Base-by-base conservation (phyloP, 2,888 invertebrate genomes). In the Mystacides longicornis region DNA sequence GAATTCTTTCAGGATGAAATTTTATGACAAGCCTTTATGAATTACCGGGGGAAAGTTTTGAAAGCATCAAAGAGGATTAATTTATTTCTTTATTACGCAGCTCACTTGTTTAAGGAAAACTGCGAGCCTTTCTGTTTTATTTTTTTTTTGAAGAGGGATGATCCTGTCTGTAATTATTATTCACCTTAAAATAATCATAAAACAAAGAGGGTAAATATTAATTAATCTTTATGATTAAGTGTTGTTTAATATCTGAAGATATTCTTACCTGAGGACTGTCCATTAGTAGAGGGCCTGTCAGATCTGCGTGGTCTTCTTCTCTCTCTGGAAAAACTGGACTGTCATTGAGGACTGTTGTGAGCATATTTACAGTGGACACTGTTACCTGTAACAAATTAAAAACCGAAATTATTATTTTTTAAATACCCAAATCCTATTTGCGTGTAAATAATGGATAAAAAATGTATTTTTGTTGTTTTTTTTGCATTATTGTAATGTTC, bases 321-420 rank as follows among this genome's bases (percentile, higher is more conserved):
- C 85, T 86, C 67, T 87, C 86, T n/a, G 89, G 89, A 66, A 90
- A 87, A 57, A 90, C 84, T 37, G 91, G 90, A 61, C 89, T 89
- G 72, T 91, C 90, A 72, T 90, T 90, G 61, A 91, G 78, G 11
- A 90, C 88, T 33, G 88, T 89, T 43, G 90, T 90, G 62, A 93
- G 81, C 84, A 93, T 87, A 71, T 93, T 93, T 68, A 93, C 90
- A 49, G 92, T 91, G 51, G 92, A 90, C 51, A 92, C 91, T 47
- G 93, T 93, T 65, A 93, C 77, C 77, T 78, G 64, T 5, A 49
- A 52, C 16, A 23, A 23, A 43, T 5, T 7, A 48, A 21, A 5
- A 46, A 46, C 33, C 9, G 7, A 64, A 71, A 27, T 7, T 27
- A 27, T 27, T 5, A 27, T 27, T 27, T 7, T 27, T 27, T 27